Evolutionary conservation across 2,113 vertebrate genomes (phyloP).

Genomic region (Beaufortia kweichowensis): DNA sequence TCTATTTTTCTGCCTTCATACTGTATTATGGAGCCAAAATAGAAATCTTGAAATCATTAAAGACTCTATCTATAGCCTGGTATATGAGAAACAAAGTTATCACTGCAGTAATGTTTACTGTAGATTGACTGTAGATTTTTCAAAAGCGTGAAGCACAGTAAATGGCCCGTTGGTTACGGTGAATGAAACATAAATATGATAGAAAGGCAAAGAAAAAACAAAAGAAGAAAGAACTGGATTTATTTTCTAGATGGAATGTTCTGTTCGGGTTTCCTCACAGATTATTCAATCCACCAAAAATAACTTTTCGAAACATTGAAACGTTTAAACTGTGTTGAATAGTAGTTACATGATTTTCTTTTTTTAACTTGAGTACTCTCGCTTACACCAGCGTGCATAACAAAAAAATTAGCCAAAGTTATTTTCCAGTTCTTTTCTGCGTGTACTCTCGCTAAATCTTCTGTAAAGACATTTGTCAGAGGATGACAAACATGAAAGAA

Average conservation of each 20-base stretch:
- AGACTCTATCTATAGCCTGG: not conserved
- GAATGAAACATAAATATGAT: not conserved
- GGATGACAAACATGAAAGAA: constrained; percentile 35
- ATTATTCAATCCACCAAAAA: not conserved
- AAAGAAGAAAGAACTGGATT: too few species aligned
- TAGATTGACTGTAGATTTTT: constrained; percentile 8
- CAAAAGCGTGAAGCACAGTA: not conserved
- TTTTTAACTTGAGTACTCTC: not conserved
- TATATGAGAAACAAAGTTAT: not conserved
- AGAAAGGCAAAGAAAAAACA: not conserved
- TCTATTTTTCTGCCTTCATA: not conserved
- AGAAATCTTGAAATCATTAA: not conserved
- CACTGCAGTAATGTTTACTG: not conserved
- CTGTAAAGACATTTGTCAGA: constrained; percentile 35
- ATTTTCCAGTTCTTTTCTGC: not conserved
- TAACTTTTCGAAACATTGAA: not conserved
- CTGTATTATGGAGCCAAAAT: not conserved
- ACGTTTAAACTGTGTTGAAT: not conserved
- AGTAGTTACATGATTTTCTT: not conserved
- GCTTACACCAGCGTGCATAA: not conserved
- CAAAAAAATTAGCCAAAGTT: not conserved
- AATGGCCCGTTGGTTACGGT: not conserved
- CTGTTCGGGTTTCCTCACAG: not conserved
- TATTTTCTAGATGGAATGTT: not conserved
- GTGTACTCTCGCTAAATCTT: constrained; percentile 2